Base-by-base conservation (phyloP, 2,888 invertebrate species). In the Ormia ochracea region DNA sequence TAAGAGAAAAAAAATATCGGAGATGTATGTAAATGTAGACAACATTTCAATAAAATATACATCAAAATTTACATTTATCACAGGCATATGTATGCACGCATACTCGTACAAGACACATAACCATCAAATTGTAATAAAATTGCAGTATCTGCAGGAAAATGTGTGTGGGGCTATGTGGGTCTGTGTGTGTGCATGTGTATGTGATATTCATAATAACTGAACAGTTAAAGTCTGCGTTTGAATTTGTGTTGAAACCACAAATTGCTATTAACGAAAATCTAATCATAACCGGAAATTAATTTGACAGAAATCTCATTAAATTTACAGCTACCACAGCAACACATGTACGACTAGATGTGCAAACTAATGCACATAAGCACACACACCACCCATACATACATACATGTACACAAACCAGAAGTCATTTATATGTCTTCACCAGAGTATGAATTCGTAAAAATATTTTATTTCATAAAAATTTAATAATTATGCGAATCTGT, bases 281-380 rank as follows among this genome's bases (percentile, higher is more conserved):
- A 89, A 89, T 89, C 89, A 89, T 89, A 87, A 88, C 89, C 89
- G 89, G 89, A 89, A 89, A 89, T 89, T 89, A 89, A 89, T 89
- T 89, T 89, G 89, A 89, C 89, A 89, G 88, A 88, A 89, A 89
- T 89, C 89, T 89, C 89, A 89, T 89, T 89, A 89, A 89, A 88
- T 88, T 88, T 87, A 86, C 88, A 89, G 85, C 85, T 83, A 81
- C 82, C 82, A 70, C 77, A 78, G 54, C 65, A 70, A 81, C 65
- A 78, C 23, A 10, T 26, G 38, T 26, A 56, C 48, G 52, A 36
- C 4, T 23, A 4, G 5, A 50, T 50, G 50, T 12, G 19, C 7
- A 45, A 38, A 38, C 23, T 41, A 21, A 31, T 10, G 65, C 19
- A 9, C n/a, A 65, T n/a, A 14, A 9, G 0, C 45, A 52, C 26